Evolutionary conservation across 1,140 invertebrate genomes (phyloP), one percentile per base, ranked within the genome.

Genomic region (Gonioctena quinquepunctata): DNA sequence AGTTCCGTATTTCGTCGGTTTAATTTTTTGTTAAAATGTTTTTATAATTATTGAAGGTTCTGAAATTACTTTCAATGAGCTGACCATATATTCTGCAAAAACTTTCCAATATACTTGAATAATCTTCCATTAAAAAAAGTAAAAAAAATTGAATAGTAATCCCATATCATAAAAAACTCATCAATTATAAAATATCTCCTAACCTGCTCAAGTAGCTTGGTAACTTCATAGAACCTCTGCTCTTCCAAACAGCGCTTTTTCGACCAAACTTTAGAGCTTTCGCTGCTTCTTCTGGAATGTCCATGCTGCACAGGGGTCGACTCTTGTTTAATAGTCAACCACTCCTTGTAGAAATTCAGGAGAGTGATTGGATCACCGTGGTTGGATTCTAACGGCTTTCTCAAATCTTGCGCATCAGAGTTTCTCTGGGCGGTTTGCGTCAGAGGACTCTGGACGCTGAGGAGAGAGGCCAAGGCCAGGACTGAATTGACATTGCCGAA

Each of bases 351-450:
- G 6, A 93, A 88, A 79, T 94, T 94, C 0, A 99, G 84, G 6
- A 99, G 83, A 0, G 94, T 98, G 72, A 99, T 90, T 0, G 97
- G 94, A 85, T 99, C 97, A 0, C 98, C 98, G 83, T 99, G 95
- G 78, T 95, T 93, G 0, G 94, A 96, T 82, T 97, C 93, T 7
- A 97, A 85, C 26, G 89, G 87, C 85, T 92, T 93, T 76, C 95
- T 86, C 0, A 91, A 88, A 52, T 90, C 89, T 90, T 95, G 78
- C 0, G 78, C 77, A 71, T 97, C 94, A 16, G 88, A 86, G 83
- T 98, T 93, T 62, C 92, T 87, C 80, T 92, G 92, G n/a, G 95
- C 93, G 77, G 90, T 88, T 76, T 94, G 95, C 0, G 96, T 97
- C 80, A 97, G 95, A 3, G 97, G 96, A 76, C 89, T 93, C 84